Evolutionary conservation across 2,888 invertebrate genomes (phyloP), one percentile per base, ranked within the genome.

Genomic region (Mesoligia furuncula): DNA sequence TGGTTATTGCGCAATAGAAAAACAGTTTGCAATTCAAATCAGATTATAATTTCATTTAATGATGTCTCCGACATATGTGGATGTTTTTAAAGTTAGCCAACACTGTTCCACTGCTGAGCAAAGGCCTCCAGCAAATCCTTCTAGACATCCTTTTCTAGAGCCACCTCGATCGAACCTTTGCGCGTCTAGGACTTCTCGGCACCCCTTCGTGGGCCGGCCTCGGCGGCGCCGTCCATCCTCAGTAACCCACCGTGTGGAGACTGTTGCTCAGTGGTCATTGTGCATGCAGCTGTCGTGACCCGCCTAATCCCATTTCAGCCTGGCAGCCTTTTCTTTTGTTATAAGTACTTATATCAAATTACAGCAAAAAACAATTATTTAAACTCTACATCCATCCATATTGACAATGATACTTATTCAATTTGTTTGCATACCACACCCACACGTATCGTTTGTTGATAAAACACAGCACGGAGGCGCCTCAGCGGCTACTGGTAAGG

Each of bases 391-490:
- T 71, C 24, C 15, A 42, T 45, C 57, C n/a, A 20, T 74, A 17
- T 65, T 66, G 42, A 70, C 64, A 71, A 64, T 57, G 2, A 45
- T 72, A 80, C 24, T 68, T 57, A 39, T 31, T 64, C 8, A 77
- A 78, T 59, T 51, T 51, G 27, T 66, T 65, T 73, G 45, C 36
- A 31, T 39, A 54, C 45, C 61, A n/a, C 27, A 48, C 48, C 24
- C 20, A 31, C 15, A 9, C 15, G 24, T 48, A 59, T 61, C 65
- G 42, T 48, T 24, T 84, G 74, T 73, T 84, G 75, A 84, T 73
- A 72, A 31, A 80, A 73, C 64, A 71, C 9, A 36, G 36, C 36
- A 13, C 9, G 36, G 13, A 20, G 39, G 54, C 27, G 7, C 27
- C 20, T 27, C 51, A 2, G 51, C 36, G 4, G 72, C 39, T 39